Evolutionary conservation across 2,113 vertebrate genomes (phyloP), one percentile per base, ranked within the genome.

Genomic region (Salvator merianae): DNA sequence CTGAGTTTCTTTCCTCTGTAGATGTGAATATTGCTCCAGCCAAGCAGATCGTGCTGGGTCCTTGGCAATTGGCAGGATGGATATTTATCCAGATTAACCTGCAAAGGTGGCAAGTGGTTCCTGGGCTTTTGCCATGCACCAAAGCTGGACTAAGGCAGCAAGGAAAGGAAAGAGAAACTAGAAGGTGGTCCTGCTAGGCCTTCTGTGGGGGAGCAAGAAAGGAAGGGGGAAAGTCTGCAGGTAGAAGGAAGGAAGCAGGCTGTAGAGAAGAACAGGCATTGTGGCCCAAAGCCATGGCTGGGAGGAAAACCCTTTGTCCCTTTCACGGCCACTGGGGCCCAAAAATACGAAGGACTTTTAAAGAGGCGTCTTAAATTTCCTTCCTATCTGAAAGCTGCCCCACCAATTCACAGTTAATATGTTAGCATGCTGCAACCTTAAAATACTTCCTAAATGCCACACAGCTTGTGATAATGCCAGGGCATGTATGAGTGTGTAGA

Each of bases 371-470:
- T 1, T 24, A 36, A 53, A 55, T 81, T 75, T 79, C 77, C 75
- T 87, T 43, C n/a, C 84, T 85, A 81, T 72, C 66, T 72, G 76
- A 79, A 84, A 84, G 81, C 79, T 66, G 1, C 40, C 66, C 70
- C 74, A 53, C 47, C 87, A 84, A 81, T 78, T 83, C 87, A 82
- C 83, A 55, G 88, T 55, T n/a, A n/a, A n/a, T n/a, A n/a, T n/a
- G n/a, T 79, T 73, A 81, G 82, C 36, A 88, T 91, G 75, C 82
- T 0, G 3, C 81, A 66, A 86, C 62, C 79, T 83, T 84, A 24
- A 0, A 0, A 84, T 40, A 72, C 2, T 84, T 88, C 85, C 74
- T 82, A 83, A 68, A 26, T 84, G 43, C 38, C 78, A 87, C 82
- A 34, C 43, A 75, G n/a, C 26, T 73, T 73, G 55, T 63, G 12